Evolutionary conservation across 2,113 vertebrate genomes (phyloP), one percentile per base, ranked within the genome.

Genomic region (Phaetusa simplex): DNA sequence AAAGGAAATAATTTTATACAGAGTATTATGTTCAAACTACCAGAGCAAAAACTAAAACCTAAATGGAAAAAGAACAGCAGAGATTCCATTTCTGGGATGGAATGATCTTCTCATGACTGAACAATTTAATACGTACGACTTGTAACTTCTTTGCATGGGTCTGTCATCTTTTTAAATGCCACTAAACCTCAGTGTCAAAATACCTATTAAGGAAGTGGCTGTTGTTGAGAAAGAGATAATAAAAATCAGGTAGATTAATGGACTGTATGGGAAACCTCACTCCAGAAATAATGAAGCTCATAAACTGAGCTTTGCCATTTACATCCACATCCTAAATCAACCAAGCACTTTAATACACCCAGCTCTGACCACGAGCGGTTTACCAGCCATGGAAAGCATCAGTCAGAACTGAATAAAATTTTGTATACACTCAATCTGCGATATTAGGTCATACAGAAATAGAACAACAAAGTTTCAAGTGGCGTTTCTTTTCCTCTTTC

Each of bases 201-300:
- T 76, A 61, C 14, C 84, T 88, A 77, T 89, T 96, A 93, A 76
- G 47, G 91, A 90, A 88, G 45, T 15, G 17, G 9, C 50, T 95
- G 50, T 87, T 82, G 45, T 88, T 90, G 70, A 95, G 67, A 90
- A 85, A 85, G 74, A 95, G 91, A 82, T 87, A 91, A 94, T 95
- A 95, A 95, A 97, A 95, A 77, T 59, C 82, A 70, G 38, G 45
- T 73, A 70, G 76, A 95, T 94, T 90, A 94, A 95, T 91, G 71
- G 95, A 53, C 69, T 71, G 21, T 29, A 56, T 65, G 40, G 47
- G 30, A 94, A 90, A 30, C 61, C 13, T 91, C 59, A 42, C 74
- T 93, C 58, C 62, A 90, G 87, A 91, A 95, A 94, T 90, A 91
- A 95, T 73, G 61, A 95, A 82, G 66, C 42, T 91, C 66, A 85